Percentiles rank a stretch among this genome's conserved stretches.
phyloP scores from a whole-genome alignment of 2,888 invertebrate genomes.

The Drosophila neutralis region DNA sequence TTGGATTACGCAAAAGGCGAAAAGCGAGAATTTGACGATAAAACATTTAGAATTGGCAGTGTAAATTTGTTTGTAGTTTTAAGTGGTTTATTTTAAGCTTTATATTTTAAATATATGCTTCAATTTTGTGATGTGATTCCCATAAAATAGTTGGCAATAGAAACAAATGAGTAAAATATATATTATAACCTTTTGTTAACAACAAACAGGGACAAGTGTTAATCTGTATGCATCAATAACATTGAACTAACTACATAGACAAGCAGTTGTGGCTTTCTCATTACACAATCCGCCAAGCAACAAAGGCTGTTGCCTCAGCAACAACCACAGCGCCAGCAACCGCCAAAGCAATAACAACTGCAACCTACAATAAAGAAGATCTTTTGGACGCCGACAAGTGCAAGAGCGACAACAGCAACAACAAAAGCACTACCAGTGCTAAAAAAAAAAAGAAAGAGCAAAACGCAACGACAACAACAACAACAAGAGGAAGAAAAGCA shows the following conservation, averaged over 20 bases:
- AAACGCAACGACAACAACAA: conserved; percentile 21
- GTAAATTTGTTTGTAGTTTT: not conserved
- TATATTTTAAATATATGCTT: not conserved
- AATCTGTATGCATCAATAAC: conserved; percentile 10
- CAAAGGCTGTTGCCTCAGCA: conserved; percentile 19
- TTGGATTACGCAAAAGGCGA: not conserved
- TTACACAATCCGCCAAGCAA: conserved; percentile 64
- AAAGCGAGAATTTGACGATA: not conserved
- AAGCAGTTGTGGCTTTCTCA: conserved; percentile 24
- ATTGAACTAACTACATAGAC: conserved; percentile 42
- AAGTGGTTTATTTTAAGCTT: not conserved
- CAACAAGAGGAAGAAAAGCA: conserved; percentile 7
- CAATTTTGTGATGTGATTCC: not conserved
- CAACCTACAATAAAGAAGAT: conserved; percentile 46
- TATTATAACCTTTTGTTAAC: conserved; percentile 9
- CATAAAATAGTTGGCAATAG: not conserved
- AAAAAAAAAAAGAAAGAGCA: conserved; percentile 5
- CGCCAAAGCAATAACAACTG: conserved; percentile 15
- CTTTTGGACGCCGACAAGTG: conserved; percentile 44
- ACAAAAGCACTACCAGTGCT: conserved; percentile 21
- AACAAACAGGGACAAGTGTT: conserved; percentile 20
- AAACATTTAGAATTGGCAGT: not conserved
- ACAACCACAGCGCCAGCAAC: not conserved
- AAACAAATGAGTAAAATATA: not conserved
- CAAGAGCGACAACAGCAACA: conserved; percentile 33